These are phyloP conservation scores for Ctenopoma kingsleyae DNA, from an alignment of 2,797 vertebrate species.

Conservation along the genomic window DNA sequence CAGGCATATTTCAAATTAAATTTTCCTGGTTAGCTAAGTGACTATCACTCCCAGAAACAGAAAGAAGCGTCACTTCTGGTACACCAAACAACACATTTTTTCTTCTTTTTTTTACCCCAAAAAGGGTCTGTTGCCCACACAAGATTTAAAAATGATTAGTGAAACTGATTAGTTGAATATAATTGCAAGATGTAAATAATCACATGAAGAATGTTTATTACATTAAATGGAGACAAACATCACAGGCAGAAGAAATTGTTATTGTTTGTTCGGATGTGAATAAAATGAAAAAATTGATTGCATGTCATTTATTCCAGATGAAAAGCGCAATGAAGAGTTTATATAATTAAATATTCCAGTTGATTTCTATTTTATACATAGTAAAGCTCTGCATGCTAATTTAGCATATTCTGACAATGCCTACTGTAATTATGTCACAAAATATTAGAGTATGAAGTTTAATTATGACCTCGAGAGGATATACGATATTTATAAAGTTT, in stretches of 20 bases:
- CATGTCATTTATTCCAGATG: not conserved
- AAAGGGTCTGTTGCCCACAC: not conserved
- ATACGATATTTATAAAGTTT: not conserved
- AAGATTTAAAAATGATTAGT: not conserved
- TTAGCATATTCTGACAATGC: not conserved
- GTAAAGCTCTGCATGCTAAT: no score
- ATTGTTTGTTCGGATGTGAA: not conserved
- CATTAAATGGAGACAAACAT: not conserved
- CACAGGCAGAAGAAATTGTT: not conserved
- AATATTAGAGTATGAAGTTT: not conserved
- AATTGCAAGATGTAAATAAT: not conserved
- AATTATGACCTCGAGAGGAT: not conserved
- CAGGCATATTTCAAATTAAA: constrained; percentile 1
- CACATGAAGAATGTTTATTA: not conserved
- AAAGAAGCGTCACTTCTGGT: no score
- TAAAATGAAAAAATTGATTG: not conserved
- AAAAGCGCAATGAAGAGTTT: constrained; percentile 5
- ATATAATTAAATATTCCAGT: not conserved
- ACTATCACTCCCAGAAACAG: no score
- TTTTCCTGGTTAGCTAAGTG: no score
- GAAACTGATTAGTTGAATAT: not conserved
- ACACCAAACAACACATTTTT: not conserved
- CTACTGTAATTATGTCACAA: no score
- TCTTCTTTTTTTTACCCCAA: not conserved
- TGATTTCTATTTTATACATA: no score